phyloP scores from a whole-genome alignment of 2,888 invertebrate genomes.

The Andrena flavipes region DNA sequence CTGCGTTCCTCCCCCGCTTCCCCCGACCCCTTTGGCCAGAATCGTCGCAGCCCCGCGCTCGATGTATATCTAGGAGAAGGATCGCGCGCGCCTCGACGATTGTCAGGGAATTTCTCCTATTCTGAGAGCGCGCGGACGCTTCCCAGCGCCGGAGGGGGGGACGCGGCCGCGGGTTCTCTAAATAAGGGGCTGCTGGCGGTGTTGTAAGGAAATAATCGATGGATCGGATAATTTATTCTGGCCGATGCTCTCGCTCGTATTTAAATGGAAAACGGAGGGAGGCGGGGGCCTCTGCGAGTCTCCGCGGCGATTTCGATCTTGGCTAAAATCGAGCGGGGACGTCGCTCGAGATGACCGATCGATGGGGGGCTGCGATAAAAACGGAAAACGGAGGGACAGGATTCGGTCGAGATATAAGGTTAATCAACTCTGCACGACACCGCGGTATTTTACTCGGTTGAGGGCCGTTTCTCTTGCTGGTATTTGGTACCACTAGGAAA shows the following conservation, averaged over 20 bases:
- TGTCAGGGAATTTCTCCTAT: conserved; percentile 62
- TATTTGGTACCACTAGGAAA: conserved; percentile 15
- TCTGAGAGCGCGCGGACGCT: conserved; percentile 48
- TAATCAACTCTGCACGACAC: conserved; percentile 57
- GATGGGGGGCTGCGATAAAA: conserved; percentile 17
- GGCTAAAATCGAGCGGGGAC: conserved; percentile 16
- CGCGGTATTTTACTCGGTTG: conserved; percentile 58
- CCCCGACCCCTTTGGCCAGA: conserved; percentile 31
- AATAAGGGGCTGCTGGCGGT: conserved; percentile 52
- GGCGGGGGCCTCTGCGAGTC: background rate
- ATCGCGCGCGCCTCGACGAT: conserved; percentile 43
- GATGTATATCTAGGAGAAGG: conserved; percentile 51
- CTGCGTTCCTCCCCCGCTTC: conserved; percentile 15
- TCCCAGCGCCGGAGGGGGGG: conserved; percentile 19
- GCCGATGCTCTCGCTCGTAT: conserved; percentile 35
- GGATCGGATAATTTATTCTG: conserved; percentile 58
- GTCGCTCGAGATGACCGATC: background rate
- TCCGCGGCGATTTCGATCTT: conserved; percentile 37
- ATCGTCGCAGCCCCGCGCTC: conserved; percentile 35
- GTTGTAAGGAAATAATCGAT: conserved; percentile 59
- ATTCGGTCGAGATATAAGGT: conserved; percentile 43
- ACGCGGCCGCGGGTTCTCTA: conserved; percentile 42
- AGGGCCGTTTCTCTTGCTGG: conserved; percentile 53
- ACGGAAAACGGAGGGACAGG: conserved; percentile 20
- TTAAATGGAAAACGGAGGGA: conserved; percentile 43